phyloP scores from a whole-genome alignment of 2,888 invertebrate genomes.

The Rhorus exstirpatorius region DNA sequence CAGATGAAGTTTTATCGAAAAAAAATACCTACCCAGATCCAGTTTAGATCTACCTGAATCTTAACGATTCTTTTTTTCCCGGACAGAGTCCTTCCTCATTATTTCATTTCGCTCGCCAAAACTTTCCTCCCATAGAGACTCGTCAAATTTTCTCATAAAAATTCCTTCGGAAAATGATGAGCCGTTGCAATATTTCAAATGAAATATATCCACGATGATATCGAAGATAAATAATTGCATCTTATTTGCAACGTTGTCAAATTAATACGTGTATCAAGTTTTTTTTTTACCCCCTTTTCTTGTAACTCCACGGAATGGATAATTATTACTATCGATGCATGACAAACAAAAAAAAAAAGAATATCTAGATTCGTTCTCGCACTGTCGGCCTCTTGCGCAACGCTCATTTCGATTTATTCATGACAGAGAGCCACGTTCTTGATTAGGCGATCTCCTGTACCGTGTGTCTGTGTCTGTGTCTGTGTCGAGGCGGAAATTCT shows the following conservation, averaged over 20 bases:
- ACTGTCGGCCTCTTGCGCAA: constrained; percentile 46
- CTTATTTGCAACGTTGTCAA: not conserved
- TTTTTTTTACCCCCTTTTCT: no score
- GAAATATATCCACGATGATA: not conserved
- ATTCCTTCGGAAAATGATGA: not conserved
- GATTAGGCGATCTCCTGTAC: constrained; percentile 22
- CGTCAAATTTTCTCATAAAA: not conserved
- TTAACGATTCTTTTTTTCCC: no score
- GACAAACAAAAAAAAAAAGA: constrained; percentile 1
- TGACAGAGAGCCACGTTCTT: constrained; percentile 1
- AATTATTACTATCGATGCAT: not conserved
- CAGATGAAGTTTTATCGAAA: no score
- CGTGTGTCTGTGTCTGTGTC: constrained; percentile 10
- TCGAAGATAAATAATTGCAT: not conserved
- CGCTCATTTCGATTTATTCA: constrained; percentile 19
- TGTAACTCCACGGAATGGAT: not conserved
- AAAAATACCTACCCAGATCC: no score
- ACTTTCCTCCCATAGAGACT: no score
- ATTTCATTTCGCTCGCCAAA: no score
- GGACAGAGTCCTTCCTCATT: not conserved
- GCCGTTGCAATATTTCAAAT: not conserved
- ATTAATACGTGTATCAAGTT: not conserved
- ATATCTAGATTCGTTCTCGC: constrained; percentile 40
- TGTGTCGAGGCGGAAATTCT: not conserved
- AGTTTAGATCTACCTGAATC: no score